phyloP scores from a whole-genome alignment of 1,140 invertebrate species.

The Drosophila takahashii region DNA sequence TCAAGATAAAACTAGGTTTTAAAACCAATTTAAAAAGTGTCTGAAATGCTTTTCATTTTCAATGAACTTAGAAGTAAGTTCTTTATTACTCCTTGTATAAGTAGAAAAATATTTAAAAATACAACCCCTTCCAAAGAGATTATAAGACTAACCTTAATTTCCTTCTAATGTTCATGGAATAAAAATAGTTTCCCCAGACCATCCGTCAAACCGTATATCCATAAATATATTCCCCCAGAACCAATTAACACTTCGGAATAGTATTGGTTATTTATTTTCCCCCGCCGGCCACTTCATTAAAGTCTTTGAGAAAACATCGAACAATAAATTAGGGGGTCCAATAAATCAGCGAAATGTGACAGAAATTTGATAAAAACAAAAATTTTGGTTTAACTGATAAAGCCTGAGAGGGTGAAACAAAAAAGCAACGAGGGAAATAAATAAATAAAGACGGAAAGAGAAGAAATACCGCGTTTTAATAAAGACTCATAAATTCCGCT shows the following conservation, averaged over 20 bases:
- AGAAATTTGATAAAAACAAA: constrained; percentile 77
- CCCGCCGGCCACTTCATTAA: constrained; percentile 52
- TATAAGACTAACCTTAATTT: neutral
- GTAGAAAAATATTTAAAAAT: neutral
- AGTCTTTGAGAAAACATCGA: constrained; percentile 41
- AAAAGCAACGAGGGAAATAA: constrained; percentile 16
- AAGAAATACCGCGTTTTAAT: constrained; percentile 77
- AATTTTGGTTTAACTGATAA: constrained; percentile 64
- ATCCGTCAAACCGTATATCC: constrained; percentile 16
- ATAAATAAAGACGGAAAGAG: constrained; percentile 25
- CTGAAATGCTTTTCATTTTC: too few relatives aligned
- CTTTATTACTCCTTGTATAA: too few relatives aligned
- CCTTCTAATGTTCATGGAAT: neutral
- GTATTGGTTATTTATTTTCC: constrained; percentile 37
- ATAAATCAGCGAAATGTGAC: constrained; percentile 78
- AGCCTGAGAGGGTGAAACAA: constrained; percentile 28
- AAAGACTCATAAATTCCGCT: constrained; percentile 75
- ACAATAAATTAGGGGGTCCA: constrained; percentile 34
- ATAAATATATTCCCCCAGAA: constrained; percentile 28
- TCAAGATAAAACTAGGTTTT: neutral
- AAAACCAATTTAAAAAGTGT: too few relatives aligned
- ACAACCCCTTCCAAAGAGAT: neutral
- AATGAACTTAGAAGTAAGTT: too few relatives aligned
- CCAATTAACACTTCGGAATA: constrained; percentile 46
- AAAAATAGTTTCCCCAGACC: neutral